Conservation (phyloP, 2,113 vertebrate genomes). For the Platichthys flesus region DNA sequence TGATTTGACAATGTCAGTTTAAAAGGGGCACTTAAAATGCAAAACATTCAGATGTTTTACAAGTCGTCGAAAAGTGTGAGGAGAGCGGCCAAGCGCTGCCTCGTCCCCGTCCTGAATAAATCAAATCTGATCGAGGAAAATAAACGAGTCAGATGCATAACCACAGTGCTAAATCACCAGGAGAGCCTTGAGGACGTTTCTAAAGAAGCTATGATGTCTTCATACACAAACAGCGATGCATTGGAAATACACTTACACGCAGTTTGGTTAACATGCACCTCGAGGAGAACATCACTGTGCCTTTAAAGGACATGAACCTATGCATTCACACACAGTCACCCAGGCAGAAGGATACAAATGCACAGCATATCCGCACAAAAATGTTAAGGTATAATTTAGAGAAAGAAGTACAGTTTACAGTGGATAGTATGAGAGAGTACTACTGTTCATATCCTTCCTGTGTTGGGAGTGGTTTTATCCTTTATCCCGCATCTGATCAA, state of each 20-base stretch:
- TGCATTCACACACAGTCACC: constrained; percentile 29
- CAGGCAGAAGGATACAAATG: constrained; percentile 20
- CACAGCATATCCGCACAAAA: constrained; percentile 43
- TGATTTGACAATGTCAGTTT: constrained; percentile 41
- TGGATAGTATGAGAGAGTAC: constrained; percentile 44
- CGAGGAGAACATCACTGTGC: constrained; percentile 65
- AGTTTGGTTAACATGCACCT: constrained; percentile 74
- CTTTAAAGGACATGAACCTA: constrained; percentile 68
- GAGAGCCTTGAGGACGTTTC: constrained; percentile 50
- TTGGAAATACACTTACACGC: constrained; percentile 60
- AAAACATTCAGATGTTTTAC: constrained; percentile 57
- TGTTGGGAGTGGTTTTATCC: constrained; percentile 17
- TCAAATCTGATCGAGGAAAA: constrained; percentile 22
- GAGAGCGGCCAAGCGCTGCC: constrained; percentile 66
- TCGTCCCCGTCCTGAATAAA: constrained; percentile 37
- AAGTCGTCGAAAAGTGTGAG: constrained; percentile 46
- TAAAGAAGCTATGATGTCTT: constrained; percentile 59
- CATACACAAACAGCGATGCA: constrained; percentile 42
- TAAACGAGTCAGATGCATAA: constrained; percentile 48
- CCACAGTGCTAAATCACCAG: constrained; percentile 67
- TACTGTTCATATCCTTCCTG: constrained; percentile 44
- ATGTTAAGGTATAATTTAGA: constrained; percentile 55
- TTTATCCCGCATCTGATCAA: constrained; percentile 42
- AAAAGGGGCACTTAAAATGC: constrained; percentile 68
- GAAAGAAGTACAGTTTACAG: constrained; percentile 57